These are phyloP conservation scores for Luperina testacea DNA, from an alignment of 2,888 invertebrate genomes.

Conservation along the genomic window DNA sequence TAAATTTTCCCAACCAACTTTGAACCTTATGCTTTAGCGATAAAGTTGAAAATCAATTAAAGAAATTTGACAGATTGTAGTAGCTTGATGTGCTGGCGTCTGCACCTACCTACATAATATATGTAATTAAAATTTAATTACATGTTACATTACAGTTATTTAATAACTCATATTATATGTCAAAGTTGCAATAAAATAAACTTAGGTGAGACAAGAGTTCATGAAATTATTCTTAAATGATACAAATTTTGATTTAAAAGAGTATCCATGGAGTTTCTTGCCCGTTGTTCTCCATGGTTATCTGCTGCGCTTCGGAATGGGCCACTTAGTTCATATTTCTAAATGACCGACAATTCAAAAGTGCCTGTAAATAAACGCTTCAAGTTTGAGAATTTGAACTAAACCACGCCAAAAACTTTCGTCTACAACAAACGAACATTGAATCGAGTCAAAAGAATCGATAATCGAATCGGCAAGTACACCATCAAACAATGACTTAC, in stretches of 20 bases:
- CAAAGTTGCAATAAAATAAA: neutral
- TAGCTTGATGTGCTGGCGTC: too few species aligned
- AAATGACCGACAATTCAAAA: neutral
- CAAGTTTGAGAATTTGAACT: neutral
- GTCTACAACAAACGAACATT: slow-evolving; percentile 5
- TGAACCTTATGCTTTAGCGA: too few species aligned
- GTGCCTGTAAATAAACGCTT: neutral
- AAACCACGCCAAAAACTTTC: slow-evolving; percentile 7
- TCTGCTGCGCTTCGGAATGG: neutral
- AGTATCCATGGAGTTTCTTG: neutral
- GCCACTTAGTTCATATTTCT: neutral
- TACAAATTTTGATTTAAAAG: neutral
- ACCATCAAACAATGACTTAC: slow-evolving; percentile 60
- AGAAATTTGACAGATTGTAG: too few species aligned
- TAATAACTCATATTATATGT: slow-evolving; percentile 1
- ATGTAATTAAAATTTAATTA: too few species aligned
- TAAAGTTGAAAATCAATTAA: too few species aligned
- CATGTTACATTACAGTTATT: too few species aligned
- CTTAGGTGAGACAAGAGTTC: neutral
- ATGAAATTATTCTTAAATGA: neutral
- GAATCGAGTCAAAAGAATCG: slow-evolving; percentile 52
- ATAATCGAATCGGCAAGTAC: slow-evolving; percentile 54
- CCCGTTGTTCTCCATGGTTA: neutral
- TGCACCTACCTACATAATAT: too few species aligned
- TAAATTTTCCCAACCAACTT: too few species aligned